Base-by-base conservation (phyloP, 2,113 vertebrate genomes). In the Pontoporia blainvillei region DNA sequence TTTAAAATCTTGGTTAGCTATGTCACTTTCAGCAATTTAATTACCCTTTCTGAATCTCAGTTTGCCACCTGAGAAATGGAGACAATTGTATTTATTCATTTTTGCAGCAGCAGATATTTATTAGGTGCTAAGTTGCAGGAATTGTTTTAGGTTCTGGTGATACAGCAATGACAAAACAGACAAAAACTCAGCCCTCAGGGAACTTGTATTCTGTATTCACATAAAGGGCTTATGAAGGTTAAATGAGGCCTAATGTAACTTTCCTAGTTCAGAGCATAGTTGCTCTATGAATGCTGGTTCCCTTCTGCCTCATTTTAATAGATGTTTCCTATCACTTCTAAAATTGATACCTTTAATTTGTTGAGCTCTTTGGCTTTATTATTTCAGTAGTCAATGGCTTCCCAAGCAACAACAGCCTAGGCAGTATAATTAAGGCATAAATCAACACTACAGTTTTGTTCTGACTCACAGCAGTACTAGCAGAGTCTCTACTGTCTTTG, bases 311-410 rank as follows among this genome's bases (percentile, higher is more conserved):
- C n/a, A 52, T 82, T 93, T 91, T 72, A 94, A 72, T 62, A 82
- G 29, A 82, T 86, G 59, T 62, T 97, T 94, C 27, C 61, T 94
- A 54, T 97, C 76, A 76, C 67, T 92, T 95, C 39, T 82, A 94
- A 95, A 97, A 96, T 88, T 46, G 93, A 95, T 97, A 18, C 54
- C 76, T 96, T 92, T 93, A 95, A 96, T 96, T 92, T 91, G 71
- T 90, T 84, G 88, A 95, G 75, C 39, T 94, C 59, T 49, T 91
- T 44, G 54, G n/a, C 54, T 89, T 95, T 95, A 88, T 94, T 95
- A 82, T 94, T 95, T 97, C 39, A 83, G 78, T 88, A 95, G 82
- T 95, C 89, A 82, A 1, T 97, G 71, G 64, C 95, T 97, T 95
- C 89, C 91, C 46, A 93, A 91, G 93, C 81, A 84, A 82, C 62